Evolutionary conservation across 1,140 invertebrate species (phyloP), one percentile per base, ranked within the genome.

Genomic region (Notospermus geniculatus): DNA sequence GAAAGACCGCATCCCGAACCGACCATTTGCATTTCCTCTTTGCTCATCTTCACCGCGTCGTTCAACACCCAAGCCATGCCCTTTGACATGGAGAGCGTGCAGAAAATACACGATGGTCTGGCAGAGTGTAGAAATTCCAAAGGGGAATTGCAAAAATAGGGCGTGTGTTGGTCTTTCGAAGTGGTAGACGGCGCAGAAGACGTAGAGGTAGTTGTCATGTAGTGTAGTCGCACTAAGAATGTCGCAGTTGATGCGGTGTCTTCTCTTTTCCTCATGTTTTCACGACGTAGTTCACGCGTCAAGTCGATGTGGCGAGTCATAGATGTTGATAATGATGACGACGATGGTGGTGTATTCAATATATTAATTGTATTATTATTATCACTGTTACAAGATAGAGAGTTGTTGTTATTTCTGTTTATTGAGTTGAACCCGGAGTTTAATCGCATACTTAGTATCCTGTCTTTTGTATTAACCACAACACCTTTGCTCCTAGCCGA

Each of bases 21-120:
- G 25, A 50, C 46, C 46, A 50, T 50, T 50, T 50, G 46, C 46
- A 50, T 50, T 50, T 50, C 46, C 25, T 50, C 46, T n/a, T 50
- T 50, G 46, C 46, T 50, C 46, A 50, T 50, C 25, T 50, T 50
- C 19, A 50, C 46, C 4, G 46, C 46, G 46, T 50, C 46, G 46
- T 50, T 50, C 46, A 50, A 27, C n/a, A 50, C 46, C 46, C 46
- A 50, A 27, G 5, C 46, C 46, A 50, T 50, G 25, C 46, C 46
- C n/a, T 50, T 50, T 5, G 46, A 50, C 46, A 50, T 50, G 5
- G 46, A 50, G 4, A 50, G 46, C 25, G 46, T 50, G n/a, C 46
- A 50, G 46, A 50, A 50, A 50, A 50, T n/a, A 50, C 46, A 50
- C 46, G 46, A n/a, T 50, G 46, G 46, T 50, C 46, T 50, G 46